Conservation (phyloP, 2,797 vertebrate species). For the Intellagama lesueurii region DNA sequence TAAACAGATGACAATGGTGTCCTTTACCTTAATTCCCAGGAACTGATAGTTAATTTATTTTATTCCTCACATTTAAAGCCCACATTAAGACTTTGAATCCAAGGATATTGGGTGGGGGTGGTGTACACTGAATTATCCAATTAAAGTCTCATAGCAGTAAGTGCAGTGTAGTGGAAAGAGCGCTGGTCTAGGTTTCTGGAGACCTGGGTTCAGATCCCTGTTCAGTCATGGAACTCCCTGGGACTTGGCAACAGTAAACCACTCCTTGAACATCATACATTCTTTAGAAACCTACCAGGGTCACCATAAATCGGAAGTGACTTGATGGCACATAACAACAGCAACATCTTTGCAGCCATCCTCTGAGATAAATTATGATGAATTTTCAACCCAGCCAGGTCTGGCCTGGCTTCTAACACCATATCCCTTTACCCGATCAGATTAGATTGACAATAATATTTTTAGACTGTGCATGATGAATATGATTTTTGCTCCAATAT, state of each 20-base stretch:
- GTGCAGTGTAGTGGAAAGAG: no score
- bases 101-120: not conserved
- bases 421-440: not conserved
- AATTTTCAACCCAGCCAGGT: not conserved
- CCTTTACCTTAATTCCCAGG: constrained; percentile 2
- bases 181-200: no score
- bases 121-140: not conserved
- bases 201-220: no score
- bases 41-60: constrained; percentile 17
- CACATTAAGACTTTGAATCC: not conserved
- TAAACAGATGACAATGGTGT: constrained; percentile 7
- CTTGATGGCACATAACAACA: no score
- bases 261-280: no score
- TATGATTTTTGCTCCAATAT: not conserved
- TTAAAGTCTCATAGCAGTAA: not conserved
- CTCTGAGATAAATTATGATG: not conserved
- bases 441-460: not conserved
- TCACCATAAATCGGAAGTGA: no score
- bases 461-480: not conserved
- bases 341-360: not conserved
- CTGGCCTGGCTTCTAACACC: not conserved
- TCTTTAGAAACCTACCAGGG: no score
- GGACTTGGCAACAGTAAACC: no score
- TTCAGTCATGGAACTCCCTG: no score
- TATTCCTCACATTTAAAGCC: not conserved